Base-by-base conservation (phyloP, 2,888 invertebrate species). In the Chymomyza caudatula region DNA sequence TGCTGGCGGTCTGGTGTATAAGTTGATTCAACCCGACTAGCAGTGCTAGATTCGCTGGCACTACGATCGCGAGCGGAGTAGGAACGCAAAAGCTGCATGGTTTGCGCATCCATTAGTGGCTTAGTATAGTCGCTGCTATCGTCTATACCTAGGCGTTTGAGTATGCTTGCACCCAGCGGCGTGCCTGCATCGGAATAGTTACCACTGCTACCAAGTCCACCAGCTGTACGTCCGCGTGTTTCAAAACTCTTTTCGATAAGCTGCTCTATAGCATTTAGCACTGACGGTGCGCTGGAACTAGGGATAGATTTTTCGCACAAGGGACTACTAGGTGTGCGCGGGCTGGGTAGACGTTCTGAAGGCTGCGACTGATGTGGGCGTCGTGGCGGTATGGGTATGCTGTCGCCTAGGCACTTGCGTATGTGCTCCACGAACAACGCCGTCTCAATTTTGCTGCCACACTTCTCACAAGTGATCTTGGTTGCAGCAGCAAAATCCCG, bases 231-330 rank as follows among this genome's bases (percentile, higher is more conserved):
- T 19, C 95, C 94, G 63, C 96, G 92, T 4, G 96, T 96, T 88
- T 97, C 98, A 88, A 98, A 98, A 91, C 98, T 98, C 90, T 98
- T 97, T 89, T 98, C 98, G 88, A 98, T 98, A 82, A 98, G 92
- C 89, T 97, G 97, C 90, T 98, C 98, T 89, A 98, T 96, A 58
- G 98, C 98, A 88, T 97, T 97, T 56, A 98, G 92, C 56, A 98
- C 98, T 1, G 97, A 97, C 11, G 96, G 96, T 1, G 71, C 37
- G 67, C 72, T 4, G 71, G 69, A 4, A 94, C 94, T 93, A 67
- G 94, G 93, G 23, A 93, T 93, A 94, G 94, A 70, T 92, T 92
- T 79, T 4, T 73, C 85, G 4, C 60, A 44, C n/a, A 59, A 49
- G 66, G 92, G 88, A n/a, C 73, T 71, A 76, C 92, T 91, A 67